A percentile compares a stretch with the other conserved stretches of the same genome.
These are phyloP conservation scores for Apotomis capreana DNA, from an alignment of 2,888 invertebrate genomes.

Conservation along the genomic window DNA sequence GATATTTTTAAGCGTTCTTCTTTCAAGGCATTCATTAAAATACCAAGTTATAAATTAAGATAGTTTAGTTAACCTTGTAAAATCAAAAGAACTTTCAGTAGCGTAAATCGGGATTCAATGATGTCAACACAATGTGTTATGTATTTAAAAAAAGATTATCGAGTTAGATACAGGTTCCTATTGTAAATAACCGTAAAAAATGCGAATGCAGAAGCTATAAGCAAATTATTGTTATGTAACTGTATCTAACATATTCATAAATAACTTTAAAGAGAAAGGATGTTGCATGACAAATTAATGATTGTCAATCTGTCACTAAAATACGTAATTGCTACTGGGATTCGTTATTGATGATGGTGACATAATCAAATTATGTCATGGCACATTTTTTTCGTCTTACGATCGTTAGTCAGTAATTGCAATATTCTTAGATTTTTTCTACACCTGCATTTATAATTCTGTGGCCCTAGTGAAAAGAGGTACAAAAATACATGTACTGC, in stretches of 20 bases:
- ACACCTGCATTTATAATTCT: no score
- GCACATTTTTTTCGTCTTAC: neutral
- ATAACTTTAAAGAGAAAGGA: slow-evolving; percentile 26
- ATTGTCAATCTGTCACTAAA: slow-evolving; percentile 5
- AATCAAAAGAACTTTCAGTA: no score
- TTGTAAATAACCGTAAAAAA: neutral
- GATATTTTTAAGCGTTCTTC: no score
- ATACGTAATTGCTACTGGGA: slow-evolving; percentile 15
- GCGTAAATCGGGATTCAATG: no score
- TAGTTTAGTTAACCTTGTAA: no score
- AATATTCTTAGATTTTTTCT: neutral
- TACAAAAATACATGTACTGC: no score
- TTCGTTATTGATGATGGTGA: slow-evolving; percentile 17
- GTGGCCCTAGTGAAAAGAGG: no score
- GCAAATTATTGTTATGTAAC: slow-evolving; percentile 9
- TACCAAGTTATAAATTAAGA: no score
- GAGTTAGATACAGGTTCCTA: neutral
- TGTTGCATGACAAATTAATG: slow-evolving; percentile 19
- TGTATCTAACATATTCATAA: slow-evolving; percentile 5
- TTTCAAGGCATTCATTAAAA: no score
- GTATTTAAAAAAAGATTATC: no score
- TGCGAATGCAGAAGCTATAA: neutral
- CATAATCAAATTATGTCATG: neutral
- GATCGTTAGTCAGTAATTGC: neutral
- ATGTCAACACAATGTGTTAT: no score